A percentile compares a stretch with the other conserved stretches of the same genome.
phyloP scores from a whole-genome alignment of 2,113 vertebrate genomes.

The Chunga burmeisteri region DNA sequence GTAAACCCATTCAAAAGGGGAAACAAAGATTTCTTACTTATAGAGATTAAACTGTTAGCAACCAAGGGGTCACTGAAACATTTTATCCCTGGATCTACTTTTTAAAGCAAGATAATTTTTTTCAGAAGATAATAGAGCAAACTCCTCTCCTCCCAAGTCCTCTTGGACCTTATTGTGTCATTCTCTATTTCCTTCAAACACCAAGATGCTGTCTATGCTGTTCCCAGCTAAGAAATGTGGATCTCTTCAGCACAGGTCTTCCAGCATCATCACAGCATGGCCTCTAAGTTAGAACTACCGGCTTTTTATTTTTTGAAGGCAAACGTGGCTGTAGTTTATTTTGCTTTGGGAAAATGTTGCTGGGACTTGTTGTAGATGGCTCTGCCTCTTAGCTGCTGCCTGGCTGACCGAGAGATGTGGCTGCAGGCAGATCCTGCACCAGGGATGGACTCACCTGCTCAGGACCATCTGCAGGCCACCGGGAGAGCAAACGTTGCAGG shows the following conservation, averaged over 20 bases:
- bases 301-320: neutral
- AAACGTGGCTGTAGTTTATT: neutral
- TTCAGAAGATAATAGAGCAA: neutral
- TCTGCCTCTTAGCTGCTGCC: neutral
- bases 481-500: accelerated
- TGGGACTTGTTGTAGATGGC: neutral
- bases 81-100: neutral
- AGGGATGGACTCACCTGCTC: neutral
- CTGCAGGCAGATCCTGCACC: neutral
- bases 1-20: neutral
- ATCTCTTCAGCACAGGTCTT: neutral
- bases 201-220: neutral
- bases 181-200: neutral
- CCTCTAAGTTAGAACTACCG: neutral
- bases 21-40: neutral
- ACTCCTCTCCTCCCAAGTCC: neutral
- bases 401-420: accelerated
- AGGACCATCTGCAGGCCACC: neutral
- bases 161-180: neutral
- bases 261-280: neutral
- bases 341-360: neutral
- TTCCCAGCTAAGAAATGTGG: neutral
- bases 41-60: neutral
- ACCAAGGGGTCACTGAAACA: neutral
- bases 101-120: neutral